These are phyloP conservation scores for Tachina fera DNA, from an alignment of 2,888 invertebrate genomes.

Conservation along the genomic window DNA sequence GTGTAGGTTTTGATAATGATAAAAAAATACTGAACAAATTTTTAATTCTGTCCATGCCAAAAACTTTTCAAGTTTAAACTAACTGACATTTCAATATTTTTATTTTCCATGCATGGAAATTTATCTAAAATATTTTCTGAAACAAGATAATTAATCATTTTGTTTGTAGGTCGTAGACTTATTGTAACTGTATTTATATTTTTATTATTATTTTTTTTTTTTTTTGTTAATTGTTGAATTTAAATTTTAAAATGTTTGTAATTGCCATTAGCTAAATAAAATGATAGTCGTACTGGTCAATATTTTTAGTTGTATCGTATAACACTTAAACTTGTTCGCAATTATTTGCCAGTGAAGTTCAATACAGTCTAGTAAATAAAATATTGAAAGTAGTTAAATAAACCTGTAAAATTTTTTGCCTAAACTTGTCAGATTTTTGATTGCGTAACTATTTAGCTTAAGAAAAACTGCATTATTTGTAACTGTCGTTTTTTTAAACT, in stretches of 20 bases:
- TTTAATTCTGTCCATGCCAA: too few relatives aligned
- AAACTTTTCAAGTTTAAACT: too few relatives aligned
- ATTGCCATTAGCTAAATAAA: not conserved
- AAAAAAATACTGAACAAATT: too few relatives aligned
- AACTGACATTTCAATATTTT: not conserved
- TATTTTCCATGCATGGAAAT: not conserved
- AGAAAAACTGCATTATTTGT: not conserved
- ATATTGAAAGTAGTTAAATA: conserved; percentile 6
- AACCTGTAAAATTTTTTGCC: not conserved
- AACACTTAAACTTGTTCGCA: conserved; percentile 59
- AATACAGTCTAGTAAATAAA: conserved; percentile 44
- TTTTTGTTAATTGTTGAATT: conserved; percentile 6
- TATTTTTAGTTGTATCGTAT: not conserved
- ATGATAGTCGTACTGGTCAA: not conserved
- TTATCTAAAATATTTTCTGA: conserved; percentile 10
- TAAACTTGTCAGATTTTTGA: conserved; percentile 31
- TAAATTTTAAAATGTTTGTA: not conserved
- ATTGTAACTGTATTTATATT: not conserved
- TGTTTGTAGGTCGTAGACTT: not conserved
- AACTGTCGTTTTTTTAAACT: not conserved
- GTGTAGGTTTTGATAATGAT: too few relatives aligned
- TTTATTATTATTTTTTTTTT: too few relatives aligned
- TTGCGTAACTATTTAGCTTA: conserved; percentile 36
- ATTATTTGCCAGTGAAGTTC: conserved; percentile 52
- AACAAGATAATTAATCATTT: conserved; percentile 6